A percentile compares a stretch with the other conserved stretches of the same genome.
These are phyloP conservation scores for Drosophila busckii DNA, from an alignment of 1,140 invertebrate species.

Conservation along the genomic window DNA sequence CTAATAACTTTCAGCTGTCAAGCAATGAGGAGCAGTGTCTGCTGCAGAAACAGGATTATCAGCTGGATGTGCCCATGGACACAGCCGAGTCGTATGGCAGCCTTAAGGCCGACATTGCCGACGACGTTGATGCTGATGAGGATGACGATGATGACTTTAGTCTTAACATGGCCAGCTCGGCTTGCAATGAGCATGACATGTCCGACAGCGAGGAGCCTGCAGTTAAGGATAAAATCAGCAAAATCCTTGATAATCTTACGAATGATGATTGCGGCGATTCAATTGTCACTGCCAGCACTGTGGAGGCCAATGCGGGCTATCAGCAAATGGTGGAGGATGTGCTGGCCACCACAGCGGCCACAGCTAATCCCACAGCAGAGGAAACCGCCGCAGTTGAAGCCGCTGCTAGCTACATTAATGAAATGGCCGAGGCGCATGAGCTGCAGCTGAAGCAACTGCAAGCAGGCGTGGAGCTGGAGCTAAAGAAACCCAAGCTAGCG, in stretches of 20 bases:
- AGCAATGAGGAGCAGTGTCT: constrained; percentile 23
- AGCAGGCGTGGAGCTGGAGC: constrained; percentile 51
- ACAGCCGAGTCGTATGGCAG: constrained; percentile 31
- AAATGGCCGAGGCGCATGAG: constrained; percentile 67
- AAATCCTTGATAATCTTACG: constrained; percentile 73
- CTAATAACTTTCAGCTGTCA: constrained; percentile 23
- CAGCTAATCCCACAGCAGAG: constrained; percentile 36
- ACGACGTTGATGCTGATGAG: constrained; percentile 55
- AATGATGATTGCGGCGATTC: constrained; percentile 73
- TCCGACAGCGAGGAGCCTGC: constrained; percentile 72
- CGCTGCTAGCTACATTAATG: constrained; percentile 62
- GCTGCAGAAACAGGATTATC: constrained; percentile 48
- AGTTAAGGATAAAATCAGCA: constrained; percentile 75
- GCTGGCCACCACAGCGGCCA: constrained; percentile 43
- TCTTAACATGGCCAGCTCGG: constrained; percentile 62
- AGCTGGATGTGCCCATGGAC: constrained; percentile 46
- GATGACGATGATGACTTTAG: constrained; percentile 73
- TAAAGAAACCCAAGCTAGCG: constrained; percentile 38
- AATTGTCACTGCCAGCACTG: constrained; percentile 52
- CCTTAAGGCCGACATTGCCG: constrained; percentile 17
- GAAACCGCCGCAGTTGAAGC: constrained; percentile 59
- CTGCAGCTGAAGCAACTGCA: constrained; percentile 61
- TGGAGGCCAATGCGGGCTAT: constrained; percentile 50
- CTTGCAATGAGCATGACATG: constrained; percentile 65
- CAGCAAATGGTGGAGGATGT: constrained; percentile 69